A percentile compares a stretch with the other conserved stretches of the same genome.
Conservation (phyloP, 2,113 vertebrate species). For the Pithys albifrons region DNA sequence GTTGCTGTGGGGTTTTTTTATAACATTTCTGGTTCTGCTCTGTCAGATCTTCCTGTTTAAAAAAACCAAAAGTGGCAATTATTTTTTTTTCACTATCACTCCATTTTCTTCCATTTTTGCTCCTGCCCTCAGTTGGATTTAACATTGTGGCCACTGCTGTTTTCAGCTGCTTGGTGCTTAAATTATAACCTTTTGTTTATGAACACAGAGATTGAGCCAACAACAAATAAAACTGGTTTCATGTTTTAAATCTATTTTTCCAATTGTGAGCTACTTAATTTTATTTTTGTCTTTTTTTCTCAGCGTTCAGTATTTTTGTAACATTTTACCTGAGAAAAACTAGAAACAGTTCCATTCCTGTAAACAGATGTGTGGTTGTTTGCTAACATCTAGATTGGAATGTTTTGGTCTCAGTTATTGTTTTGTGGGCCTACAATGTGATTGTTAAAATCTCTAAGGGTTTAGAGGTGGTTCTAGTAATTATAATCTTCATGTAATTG, state of each 20-base stretch:
- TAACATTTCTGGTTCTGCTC: not conserved
- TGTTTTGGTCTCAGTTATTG: not conserved
- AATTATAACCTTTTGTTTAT: not conserved
- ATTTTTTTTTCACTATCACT: not conserved
- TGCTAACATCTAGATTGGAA: not conserved
- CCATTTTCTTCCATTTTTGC: not conserved
- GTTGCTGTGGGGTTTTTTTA: rapidly evolving
- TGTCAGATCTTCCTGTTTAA: not conserved
- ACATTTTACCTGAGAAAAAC: not conserved
- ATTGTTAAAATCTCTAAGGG: not conserved
- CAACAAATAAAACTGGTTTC: not conserved
- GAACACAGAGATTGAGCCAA: not conserved
- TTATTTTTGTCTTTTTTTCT: not conserved
- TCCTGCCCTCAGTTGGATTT: not conserved
- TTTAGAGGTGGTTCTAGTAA: not conserved
- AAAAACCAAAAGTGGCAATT: not conserved
- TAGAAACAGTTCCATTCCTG: not conserved
- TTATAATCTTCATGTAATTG: not conserved
- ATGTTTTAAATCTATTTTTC: not conserved
- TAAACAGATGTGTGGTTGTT: not conserved
- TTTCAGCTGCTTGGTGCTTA: not conserved
- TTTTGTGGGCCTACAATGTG: not conserved
- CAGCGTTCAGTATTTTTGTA: not conserved
- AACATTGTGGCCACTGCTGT: not conserved
- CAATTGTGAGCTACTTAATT: not conserved